Conservation (phyloP, 1,140 invertebrate genomes). For the Anoplophora glabripennis region DNA sequence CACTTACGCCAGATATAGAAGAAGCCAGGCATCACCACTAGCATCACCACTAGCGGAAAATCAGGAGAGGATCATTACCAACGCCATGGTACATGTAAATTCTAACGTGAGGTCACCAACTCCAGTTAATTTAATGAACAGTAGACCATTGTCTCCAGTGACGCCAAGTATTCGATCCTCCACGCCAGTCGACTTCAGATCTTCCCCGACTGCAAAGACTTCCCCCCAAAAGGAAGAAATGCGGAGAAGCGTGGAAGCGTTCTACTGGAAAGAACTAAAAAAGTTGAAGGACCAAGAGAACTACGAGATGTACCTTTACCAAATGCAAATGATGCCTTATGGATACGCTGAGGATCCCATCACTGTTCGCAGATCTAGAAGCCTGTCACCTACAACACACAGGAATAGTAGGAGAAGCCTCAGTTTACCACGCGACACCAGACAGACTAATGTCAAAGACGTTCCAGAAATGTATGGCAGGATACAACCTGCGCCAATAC, state of each 20-base stretch:
- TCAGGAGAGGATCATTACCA: slow-evolving; percentile 18
- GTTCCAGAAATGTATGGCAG: slow-evolving; percentile 7
- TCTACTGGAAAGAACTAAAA: slow-evolving; percentile 60
- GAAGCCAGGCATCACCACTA: not conserved
- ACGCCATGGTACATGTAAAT: slow-evolving; percentile 27
- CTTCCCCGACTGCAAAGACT: slow-evolving; percentile 11
- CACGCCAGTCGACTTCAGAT: slow-evolving; percentile 21
- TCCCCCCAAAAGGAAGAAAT: slow-evolving; percentile 47
- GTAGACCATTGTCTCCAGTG: slow-evolving; percentile 17
- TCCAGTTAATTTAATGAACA: slow-evolving; percentile 16
- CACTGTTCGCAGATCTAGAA: slow-evolving; percentile 34
- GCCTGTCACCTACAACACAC: slow-evolving; percentile 31
- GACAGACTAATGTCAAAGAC: not conserved
- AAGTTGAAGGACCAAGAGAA: slow-evolving; percentile 57
- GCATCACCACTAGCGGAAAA: not conserved
- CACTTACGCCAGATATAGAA: not conserved
- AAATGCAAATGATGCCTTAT: slow-evolving; percentile 36
- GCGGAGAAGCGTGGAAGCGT: slow-evolving; percentile 56
- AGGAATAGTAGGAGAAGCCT: slow-evolving; percentile 38
- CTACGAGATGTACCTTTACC: slow-evolving; percentile 46
- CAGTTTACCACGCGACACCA: slow-evolving; percentile 42
- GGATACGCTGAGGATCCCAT: slow-evolving; percentile 40
- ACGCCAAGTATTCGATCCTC: slow-evolving; percentile 10
- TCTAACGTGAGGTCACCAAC: slow-evolving; percentile 20
- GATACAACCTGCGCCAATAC: slow-evolving; percentile 29